Conservation (phyloP, 2,888 invertebrate species). For the Archips crataeganus region DNA sequence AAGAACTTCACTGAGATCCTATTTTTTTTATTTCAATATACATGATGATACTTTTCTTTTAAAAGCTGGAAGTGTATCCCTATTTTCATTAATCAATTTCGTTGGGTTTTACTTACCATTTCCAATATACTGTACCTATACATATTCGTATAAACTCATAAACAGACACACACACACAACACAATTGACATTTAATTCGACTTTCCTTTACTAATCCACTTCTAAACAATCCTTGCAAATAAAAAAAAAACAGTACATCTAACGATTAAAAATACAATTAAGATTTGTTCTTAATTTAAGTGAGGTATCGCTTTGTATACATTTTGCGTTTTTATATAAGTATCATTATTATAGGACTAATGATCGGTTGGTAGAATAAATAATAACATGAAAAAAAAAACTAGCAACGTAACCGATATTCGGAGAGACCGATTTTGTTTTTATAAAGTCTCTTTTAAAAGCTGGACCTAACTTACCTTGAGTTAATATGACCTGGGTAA, state of each 20-base stretch:
- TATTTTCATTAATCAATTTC: no score
- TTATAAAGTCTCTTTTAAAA: not conserved
- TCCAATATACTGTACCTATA: not conserved
- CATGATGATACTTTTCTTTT: no score
- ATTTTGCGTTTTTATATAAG: constrained; percentile 33
- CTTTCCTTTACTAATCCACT: not conserved
- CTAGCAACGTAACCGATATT: not conserved
- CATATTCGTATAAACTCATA: not conserved
- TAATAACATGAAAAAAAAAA: not conserved
- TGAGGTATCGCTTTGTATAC: constrained; percentile 51
- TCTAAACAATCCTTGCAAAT: constrained; percentile 27
- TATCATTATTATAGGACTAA: constrained; percentile 32
- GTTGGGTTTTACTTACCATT: no score
- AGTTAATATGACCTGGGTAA: no score
- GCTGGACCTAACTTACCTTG: not conserved
- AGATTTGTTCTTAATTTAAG: constrained; percentile 40
- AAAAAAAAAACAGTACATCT: constrained; percentile 23
- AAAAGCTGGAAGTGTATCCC: no score
- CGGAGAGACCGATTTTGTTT: not conserved
- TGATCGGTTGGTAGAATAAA: constrained; percentile 17
- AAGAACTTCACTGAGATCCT: not conserved
- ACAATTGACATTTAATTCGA: not conserved
- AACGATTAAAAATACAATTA: constrained; percentile 34
- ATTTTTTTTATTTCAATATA: no score
- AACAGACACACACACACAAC: not conserved